Evolutionary conservation across 92 coral and sea anemone genomes (phyloP), one percentile per base, ranked within the genome.

Genomic region (Porites lobata): DNA sequence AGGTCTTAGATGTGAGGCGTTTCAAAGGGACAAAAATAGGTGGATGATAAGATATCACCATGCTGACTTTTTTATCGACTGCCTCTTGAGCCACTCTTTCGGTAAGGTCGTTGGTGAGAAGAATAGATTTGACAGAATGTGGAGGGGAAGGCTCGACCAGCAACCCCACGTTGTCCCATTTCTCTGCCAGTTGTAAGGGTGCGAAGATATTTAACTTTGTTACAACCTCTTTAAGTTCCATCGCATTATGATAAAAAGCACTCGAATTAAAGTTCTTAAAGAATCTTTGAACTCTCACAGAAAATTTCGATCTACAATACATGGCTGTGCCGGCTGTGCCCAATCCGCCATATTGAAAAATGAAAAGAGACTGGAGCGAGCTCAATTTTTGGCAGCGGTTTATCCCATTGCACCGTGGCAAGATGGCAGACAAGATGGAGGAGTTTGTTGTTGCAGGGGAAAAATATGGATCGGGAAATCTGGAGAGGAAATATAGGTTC

Each of bases 151-250:
- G 99, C 78, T 98, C 98, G 24, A 98, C 98, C 14, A 98, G 96
- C 84, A 98, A 89, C 2, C 99, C 99, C 8, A 98, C 99, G 56
- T 98, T 98, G 85, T 98, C 99, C 99, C 99, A 98, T 51, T 86
- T 85, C 54, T 98, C 96, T 32, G 99, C 99, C 54, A 98, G 94
- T 18, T 95, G 84, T 9, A 93, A 47, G 8, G 99, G 98, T 5
- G 99, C 99, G 81, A 90, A 96, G 15, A 81, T 76, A 62, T 95
- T 92, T 17, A 98, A 93, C 69, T 65, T 92, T 9, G 88, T 69
- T 19, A 94, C 96, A 32, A 98, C 91, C 71, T 96, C 94, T 10
- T 82, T 77, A 9, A 98, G 92, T 22, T 98, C 92, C 99, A 98
- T 98, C 26, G 85, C 20, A 50, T 84, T 43, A 69, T 75, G 51